Evolutionary conservation across 2,113 vertebrate species (phyloP).

Genomic region (Pholis gunnellus): DNA sequence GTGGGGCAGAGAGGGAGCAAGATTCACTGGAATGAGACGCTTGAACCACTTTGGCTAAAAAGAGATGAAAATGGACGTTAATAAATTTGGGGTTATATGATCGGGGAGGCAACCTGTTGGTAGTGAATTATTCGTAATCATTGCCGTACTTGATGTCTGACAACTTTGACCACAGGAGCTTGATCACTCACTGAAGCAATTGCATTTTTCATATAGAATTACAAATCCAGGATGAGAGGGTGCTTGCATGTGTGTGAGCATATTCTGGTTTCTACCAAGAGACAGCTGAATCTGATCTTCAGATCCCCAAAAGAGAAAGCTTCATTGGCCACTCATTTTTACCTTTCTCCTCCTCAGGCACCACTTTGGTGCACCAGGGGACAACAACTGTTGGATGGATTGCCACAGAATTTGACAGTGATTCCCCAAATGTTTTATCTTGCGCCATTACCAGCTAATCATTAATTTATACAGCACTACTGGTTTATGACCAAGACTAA

Average conservation of each 20-base stretch:
- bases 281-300: slow-evolving; percentile 2
- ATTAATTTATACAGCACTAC: background rate
- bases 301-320: slow-evolving; percentile 6
- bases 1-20: slow-evolving; percentile 47
- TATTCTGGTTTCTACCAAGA: slow-evolving; percentile 16
- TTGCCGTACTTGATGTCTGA: slow-evolving; percentile 8
- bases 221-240: background rate
- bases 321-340: slow-evolving; percentile 23
- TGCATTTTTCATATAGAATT: slow-evolving; percentile 16
- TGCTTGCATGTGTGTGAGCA: background rate
- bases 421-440: background rate
- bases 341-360: slow-evolving; percentile 20
- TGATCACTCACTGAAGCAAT: slow-evolving; percentile 19
- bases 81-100: slow-evolving; percentile 49
- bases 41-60: slow-evolving; percentile 46
- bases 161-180: slow-evolving; percentile 1
- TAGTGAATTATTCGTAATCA: slow-evolving; percentile 33
- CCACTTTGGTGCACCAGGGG: background rate
- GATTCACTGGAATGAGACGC: slow-evolving; percentile 56
- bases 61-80: slow-evolving; percentile 25
- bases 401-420: background rate
- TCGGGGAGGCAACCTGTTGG: slow-evolving; percentile 32
- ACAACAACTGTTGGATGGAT: background rate
- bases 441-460: background rate
- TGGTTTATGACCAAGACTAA: background rate